Base-by-base conservation (phyloP, 2,888 invertebrate genomes). In the Oasisia sp. region DNA sequence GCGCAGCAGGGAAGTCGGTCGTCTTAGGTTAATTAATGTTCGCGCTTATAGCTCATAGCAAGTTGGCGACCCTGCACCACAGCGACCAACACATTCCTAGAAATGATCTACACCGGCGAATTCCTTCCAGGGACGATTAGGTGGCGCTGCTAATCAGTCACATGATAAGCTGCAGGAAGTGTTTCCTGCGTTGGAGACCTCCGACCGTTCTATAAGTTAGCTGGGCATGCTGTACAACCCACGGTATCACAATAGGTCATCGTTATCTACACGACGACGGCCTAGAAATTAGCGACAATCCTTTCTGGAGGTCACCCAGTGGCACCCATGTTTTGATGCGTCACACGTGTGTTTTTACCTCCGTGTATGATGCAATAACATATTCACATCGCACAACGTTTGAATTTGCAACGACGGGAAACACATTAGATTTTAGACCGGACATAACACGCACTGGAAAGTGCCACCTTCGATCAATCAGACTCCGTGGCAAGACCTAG, bases 51-150 rank as follows among this genome's bases (percentile, higher is more conserved):
- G 27, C 74, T 74, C 27, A 74, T 74, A 74, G 19, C 19, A 74
- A 74, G 74, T 74, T 74, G 74, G 74, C 27, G 74, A 74, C 74
- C 74, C n/a, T 74, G 74, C 74, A 4, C 19, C 74, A 74, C 27
- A 19, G 74, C 74, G 27, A 27, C 27, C 74, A 50, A 74, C 74
- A 74, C 74, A 74, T 74, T 74, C 74, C 74, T 74, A 74, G 74
- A 74, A 74, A 74, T 74, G 74, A 74, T 74, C 74, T 74, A 74
- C 74, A 74, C 74, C 74, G 27, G 74, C 74, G n/a, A 74, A 74
- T 74, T 74, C 74, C 74, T 74, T 74, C 74, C 27, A 74, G 74
- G 74, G 74, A 74, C n/a, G 74, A 74, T 74, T 74, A 74, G 74
- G 74, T 74, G 19, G 74, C n/a, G 1, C 5, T 74, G 74, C 5